These are phyloP conservation scores for Therioaphis trifolii DNA, from an alignment of 2,888 invertebrate species.

Conservation along the genomic window DNA sequence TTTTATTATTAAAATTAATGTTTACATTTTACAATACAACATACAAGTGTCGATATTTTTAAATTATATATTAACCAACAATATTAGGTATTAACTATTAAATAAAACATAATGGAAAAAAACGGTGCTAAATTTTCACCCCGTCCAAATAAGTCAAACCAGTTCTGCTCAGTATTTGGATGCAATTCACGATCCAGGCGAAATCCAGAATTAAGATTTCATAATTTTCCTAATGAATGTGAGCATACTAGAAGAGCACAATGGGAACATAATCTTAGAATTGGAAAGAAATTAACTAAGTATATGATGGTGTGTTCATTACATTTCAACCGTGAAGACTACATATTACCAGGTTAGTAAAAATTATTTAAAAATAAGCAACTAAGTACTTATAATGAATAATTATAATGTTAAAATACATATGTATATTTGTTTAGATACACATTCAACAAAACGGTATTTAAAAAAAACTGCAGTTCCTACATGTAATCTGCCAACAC, in stretches of 20 bases:
- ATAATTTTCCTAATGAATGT: background rate
- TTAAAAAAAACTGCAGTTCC: too few relatives aligned
- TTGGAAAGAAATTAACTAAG: background rate
- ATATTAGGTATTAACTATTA: background rate
- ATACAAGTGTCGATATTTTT: background rate
- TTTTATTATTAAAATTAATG: slow-evolving; percentile 4
- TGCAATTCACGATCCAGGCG: slow-evolving; percentile 1
- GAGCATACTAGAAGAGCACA: background rate
- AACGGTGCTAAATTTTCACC: background rate
- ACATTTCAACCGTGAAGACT: too few relatives aligned
- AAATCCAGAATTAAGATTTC: background rate
- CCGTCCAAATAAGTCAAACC: background rate
- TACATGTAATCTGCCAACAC: too few relatives aligned
- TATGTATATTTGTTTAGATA: too few relatives aligned
- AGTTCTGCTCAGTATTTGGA: slow-evolving; percentile 5
- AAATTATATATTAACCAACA: background rate
- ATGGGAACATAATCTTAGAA: slow-evolving; percentile 1
- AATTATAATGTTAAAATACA: too few relatives aligned
- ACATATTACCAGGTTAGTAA: too few relatives aligned
- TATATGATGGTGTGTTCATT: background rate
- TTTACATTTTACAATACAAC: too few relatives aligned
- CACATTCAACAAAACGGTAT: too few relatives aligned
- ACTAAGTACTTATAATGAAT: too few relatives aligned
- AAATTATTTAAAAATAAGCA: too few relatives aligned
- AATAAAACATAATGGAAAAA: slow-evolving; percentile 2